These are phyloP conservation scores for Drosophila niveifrons DNA, from an alignment of 2,888 invertebrate genomes.

Conservation along the genomic window DNA sequence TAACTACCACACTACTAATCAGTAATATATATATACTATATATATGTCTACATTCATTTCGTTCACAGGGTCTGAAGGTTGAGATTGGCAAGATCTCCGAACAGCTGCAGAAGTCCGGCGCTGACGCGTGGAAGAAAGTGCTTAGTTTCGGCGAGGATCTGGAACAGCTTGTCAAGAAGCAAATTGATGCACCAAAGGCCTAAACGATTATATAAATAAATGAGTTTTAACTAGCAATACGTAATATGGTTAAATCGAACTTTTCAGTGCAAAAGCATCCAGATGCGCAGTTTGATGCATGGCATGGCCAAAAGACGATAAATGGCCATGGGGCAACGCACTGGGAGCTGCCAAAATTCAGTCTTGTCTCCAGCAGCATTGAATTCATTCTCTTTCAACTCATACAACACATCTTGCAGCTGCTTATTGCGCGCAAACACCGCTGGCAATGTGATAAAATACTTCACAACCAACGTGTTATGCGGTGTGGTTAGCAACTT, in stretches of 20 bases:
- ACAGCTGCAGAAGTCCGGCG: background rate
- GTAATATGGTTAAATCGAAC: conserved; percentile 5
- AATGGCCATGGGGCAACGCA: conserved; percentile 11
- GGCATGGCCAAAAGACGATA: conserved; percentile 46
- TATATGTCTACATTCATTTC: background rate
- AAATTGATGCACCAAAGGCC: background rate
- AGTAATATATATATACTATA: background rate
- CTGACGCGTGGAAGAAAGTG: background rate
- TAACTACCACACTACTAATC: background rate
- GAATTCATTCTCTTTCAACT: conserved; percentile 7
- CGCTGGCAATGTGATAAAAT: conserved; percentile 33
- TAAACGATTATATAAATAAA: conserved; percentile 31
- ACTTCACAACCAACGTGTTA: background rate
- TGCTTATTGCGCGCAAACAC: conserved; percentile 12
- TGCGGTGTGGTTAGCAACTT: conserved; percentile 3
- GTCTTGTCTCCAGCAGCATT: background rate
- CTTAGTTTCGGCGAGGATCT: background rate
- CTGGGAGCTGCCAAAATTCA: conserved; percentile 8
- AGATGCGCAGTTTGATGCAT: conserved; percentile 42
- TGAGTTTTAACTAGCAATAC: conserved; percentile 35
- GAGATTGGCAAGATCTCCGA: background rate
- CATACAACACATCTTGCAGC: conserved; percentile 16
- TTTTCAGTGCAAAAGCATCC: conserved; percentile 40
- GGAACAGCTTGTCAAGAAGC: background rate
- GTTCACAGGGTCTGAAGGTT: conserved; percentile 12